phyloP scores from a whole-genome alignment of 2,888 invertebrate genomes.

The Hemaris fuciformis region DNA sequence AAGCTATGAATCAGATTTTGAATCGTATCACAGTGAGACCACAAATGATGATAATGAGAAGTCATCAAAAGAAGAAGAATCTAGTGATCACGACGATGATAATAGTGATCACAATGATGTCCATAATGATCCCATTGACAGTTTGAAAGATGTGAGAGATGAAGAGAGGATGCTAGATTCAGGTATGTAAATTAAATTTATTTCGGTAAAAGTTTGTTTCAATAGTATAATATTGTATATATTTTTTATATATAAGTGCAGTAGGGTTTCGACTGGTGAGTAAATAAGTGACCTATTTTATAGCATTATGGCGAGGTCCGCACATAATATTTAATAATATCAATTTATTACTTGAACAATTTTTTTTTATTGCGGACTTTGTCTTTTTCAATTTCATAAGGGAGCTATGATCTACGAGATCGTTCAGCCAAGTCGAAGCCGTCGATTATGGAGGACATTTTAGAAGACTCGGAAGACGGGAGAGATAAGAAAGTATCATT shows the following conservation, averaged over 20 bases:
- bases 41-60: constrained; percentile 16
- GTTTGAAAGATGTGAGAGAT: constrained; percentile 48
- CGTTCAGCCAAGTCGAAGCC: constrained; percentile 53
- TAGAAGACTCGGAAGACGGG: constrained; percentile 48
- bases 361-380: not conserved
- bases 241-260: no score
- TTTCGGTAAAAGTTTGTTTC: no score
- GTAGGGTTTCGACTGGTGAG: no score
- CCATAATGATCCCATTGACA: constrained; percentile 16
- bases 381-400: constrained; percentile 32
- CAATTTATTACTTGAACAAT: no score
- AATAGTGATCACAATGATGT: constrained; percentile 12
- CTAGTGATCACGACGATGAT: constrained; percentile 19
- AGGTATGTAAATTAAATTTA: constrained; percentile 46
- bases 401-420: constrained; percentile 68
- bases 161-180: constrained; percentile 74
- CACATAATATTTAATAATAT: no score
- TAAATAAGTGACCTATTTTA: no score
- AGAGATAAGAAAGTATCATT: constrained; percentile 52
- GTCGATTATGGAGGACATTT: constrained; percentile 51
- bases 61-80: not conserved
- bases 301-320: no score
- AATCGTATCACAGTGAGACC: constrained; percentile 61
- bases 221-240: no score
- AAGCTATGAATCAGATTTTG: constrained; percentile 77